Percentiles rank a stretch among this genome's conserved stretches.
Conservation (phyloP, 1,140 invertebrate genomes). For the Brachionus koreanus region DNA sequence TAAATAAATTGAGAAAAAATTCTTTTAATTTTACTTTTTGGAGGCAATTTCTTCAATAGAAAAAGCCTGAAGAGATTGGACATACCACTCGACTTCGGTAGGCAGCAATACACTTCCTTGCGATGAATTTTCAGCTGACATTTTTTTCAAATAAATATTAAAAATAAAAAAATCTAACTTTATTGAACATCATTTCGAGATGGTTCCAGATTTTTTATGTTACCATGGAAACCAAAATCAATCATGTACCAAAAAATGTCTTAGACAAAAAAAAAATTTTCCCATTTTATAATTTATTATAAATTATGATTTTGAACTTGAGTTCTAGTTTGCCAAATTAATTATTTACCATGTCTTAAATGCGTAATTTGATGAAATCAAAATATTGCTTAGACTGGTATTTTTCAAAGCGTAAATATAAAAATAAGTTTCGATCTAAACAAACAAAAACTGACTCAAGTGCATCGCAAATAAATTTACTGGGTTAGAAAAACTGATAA, state of each 20-base stretch:
- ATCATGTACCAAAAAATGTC: neutral
- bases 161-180: neutral
- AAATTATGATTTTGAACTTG: neutral
- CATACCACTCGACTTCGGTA: conserved; percentile 46
- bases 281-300: conserved; percentile 9
- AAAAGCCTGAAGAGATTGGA: conserved; percentile 45
- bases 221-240: neutral
- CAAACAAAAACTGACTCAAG: too few species aligned
- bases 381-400: neutral
- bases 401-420: neutral
- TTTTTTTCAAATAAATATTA: conserved; percentile 16
- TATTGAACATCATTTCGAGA: neutral
- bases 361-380: neutral
- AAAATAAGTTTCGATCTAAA: neutral
- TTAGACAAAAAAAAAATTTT: neutral
- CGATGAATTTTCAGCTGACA: neutral
- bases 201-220: neutral
- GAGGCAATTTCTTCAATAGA: conserved; percentile 46
- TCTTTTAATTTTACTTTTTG: conserved; percentile 44
- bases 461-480: neutral
- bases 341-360: neutral
- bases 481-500: neutral
- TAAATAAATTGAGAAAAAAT: neutral
- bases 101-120: conserved; percentile 45
- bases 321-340: neutral